Evolutionary conservation across 2,888 invertebrate genomes (phyloP), one percentile per base, ranked within the genome.

Genomic region (Cantharis nigra): DNA sequence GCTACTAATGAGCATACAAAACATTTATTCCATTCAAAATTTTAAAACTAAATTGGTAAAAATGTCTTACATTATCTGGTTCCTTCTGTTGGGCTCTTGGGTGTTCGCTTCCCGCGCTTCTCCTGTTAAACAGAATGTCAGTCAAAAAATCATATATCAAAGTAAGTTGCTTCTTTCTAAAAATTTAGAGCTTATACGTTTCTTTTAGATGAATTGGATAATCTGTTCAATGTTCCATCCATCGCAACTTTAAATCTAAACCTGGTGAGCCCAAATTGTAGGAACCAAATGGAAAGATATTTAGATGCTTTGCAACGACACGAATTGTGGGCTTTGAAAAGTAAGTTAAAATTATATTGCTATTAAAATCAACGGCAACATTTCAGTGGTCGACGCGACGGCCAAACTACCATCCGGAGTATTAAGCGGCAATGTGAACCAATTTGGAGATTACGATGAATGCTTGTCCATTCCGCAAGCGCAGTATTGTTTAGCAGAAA

Each of bases 391-490:
- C 84, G 94, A 94, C 85, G 92, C 94, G n/a, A 91, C 93, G 3
- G 94, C 93, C 2, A 94, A 94, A 86, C 89, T 92, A 7, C 92
- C 94, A 0, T 91, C 94, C 0, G 94, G 94, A 33, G 90, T 94
- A 65, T 86, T 94, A 18, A 92, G 90, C 82, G 94, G 94, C 10
- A 94, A 94, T 82, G 91, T 91, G 7, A 93, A 94, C 88, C 94
- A 94, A 82, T 91, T 91, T 71, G 94, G 94, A 0, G 93, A 94
- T 87, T 93, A 91, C 82, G 93, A 94, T 87, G 92, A 93, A 84
- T 94, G 94, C 84, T 87, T 94, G 78, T 89, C 89, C 80, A 85
- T 91, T 33, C 83, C 86, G 85, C 84, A 82, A 81, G 85, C 83
- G 2, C 82, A 92, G 84, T 94, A 94, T 85, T 94, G 94, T 84